Base-by-base conservation (phyloP, 2,888 invertebrate species). In the Polyommatus icarus region DNA sequence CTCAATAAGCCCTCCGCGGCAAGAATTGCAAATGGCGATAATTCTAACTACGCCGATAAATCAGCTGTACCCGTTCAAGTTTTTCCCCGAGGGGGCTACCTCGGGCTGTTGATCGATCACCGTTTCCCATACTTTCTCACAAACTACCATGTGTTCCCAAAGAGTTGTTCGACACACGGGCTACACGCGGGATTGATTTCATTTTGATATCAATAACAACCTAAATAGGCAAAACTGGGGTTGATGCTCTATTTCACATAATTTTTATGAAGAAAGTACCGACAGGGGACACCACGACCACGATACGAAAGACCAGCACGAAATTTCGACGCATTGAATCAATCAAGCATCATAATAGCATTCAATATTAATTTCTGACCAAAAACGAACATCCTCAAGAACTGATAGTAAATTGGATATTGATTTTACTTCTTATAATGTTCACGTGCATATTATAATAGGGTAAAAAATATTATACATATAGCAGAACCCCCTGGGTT, bases 11-110 rank as follows among this genome's bases (percentile, higher is more conserved):
- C 86, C 87, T 86, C 86, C 87, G 85, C 86, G 87, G 86, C 88
- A 91, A 91, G 92, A 93, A 93, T 94, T 93, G 93, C 93, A 93
- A 93, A 92, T 94, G 89, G 92, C 89, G 90, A 93, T 94, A 94
- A 93, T 94, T 93, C 93, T 86, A 93, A 93, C 92, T 93, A 90
- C 89, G 85, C 87, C 91, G 84, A 94, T 94, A 94, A 94, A 94
- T 94, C 93, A 93, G 89, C 87, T 82, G 84, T 87, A 87, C 87
- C 87, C 88, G 90, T 87, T 88, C 86, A 89, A 93, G 85, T 91
- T 93, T 91, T 92, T 93, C 92, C 92, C 87, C 87, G 82, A 84
- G 92, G 92, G 93, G 87, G 87, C 88, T n/a, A 85, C 83, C 89
- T 86, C 83, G 83, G 85, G 85, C 89, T 86, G 82, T 92, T 91